Evolutionary conservation across 1,140 invertebrate species (phyloP).

Genomic region (Drosophila sturtevanti): DNA sequence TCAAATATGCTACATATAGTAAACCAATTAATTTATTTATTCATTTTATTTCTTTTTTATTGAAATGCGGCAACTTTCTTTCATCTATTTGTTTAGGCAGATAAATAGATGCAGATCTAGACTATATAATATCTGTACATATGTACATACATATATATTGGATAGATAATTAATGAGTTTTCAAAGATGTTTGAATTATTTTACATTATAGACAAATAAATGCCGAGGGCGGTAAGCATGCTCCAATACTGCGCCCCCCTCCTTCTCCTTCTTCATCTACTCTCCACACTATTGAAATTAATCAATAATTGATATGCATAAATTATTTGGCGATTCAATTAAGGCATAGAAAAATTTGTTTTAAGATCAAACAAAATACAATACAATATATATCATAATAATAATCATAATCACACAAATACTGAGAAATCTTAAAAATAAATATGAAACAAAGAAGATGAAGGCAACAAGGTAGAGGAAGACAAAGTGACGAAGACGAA

Average conservation of each 20-base stretch:
- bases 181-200: neutral
- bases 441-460: too few relatives aligned
- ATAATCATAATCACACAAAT: neutral
- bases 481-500: neutral
- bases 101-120: too few relatives aligned
- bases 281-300: neutral
- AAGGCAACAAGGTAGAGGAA: neutral
- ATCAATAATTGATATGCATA: slow-evolving; percentile 56
- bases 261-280: neutral
- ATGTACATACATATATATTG: neutral
- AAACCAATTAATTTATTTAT: too few relatives aligned
- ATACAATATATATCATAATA: slow-evolving; percentile 24
- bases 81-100: too few relatives aligned
- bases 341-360: slow-evolving; percentile 43
- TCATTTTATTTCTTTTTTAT: too few relatives aligned
- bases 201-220: neutral
- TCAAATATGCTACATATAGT: too few relatives aligned
- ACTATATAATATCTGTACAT: too few relatives aligned
- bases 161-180: neutral
- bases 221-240: neutral
- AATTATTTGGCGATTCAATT: slow-evolving; percentile 52
- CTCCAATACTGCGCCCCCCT: neutral
- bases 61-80: too few relatives aligned
- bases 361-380: slow-evolving; percentile 37
- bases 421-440: slow-evolving; percentile 10